Base-by-base conservation (phyloP, 2,888 invertebrate genomes). In the Netelia virgata region DNA sequence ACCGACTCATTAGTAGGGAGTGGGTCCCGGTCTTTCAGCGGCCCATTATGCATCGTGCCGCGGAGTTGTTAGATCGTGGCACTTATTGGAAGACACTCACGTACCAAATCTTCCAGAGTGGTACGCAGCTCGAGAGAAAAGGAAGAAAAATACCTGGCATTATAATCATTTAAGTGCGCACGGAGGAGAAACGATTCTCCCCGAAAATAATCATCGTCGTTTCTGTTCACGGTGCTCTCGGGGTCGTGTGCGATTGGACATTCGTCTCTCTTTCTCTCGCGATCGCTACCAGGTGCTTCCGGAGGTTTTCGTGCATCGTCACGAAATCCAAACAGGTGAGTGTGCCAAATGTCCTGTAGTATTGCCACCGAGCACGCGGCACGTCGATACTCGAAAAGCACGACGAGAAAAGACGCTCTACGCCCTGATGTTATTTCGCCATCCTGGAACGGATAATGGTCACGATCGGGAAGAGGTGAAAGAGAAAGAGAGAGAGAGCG, bases 391-490 rank as follows among this genome's bases (percentile, higher is more conserved):
- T n/a, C 10, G 50, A 53, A 53, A 53, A 28, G 69, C 14, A 28
- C 20, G 28, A 16, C 20, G 14, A n/a, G n/a, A n/a, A n/a, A n/a
- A n/a, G n/a, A 53, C n/a, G 16, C 53, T 28, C 36, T 53, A 18
- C 9, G 20, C 28, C 16, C 61, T 75, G 59, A 84, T 84, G 77
- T 81, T 61, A 66, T 61, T 61, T 70, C 84, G 66, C 68, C 57
- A 77, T 81, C 57, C 77, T 68, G 77, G 59, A 83, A 66, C 78
- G 82, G 83, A 84, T 84, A 84, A 84, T 84, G 84, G 84, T 84
- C 77, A 84, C 84, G 81, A 84, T 77, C 77, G 63, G 41, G 55
- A 66, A 28, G 66, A 61, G 59, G 23, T 16, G 43, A 69, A 16
- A 28, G 66, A 36, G 18, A 57, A 23, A 68, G 16, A 55, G 47